Evolutionary conservation across 2,797 vertebrate species (phyloP).

Genomic region (Platalea minor): DNA sequence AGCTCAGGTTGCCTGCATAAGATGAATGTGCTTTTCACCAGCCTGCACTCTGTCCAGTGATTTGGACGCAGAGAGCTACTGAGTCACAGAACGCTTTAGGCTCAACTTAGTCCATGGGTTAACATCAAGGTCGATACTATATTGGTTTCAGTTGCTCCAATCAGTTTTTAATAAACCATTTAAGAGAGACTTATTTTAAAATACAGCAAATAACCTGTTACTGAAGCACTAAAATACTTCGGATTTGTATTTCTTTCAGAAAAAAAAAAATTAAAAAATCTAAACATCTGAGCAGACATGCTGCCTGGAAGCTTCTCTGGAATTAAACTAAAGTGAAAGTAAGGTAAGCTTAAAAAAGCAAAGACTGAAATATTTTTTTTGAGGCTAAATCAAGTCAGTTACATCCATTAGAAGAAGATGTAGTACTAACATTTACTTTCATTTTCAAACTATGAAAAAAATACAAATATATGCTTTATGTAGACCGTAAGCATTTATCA

Average conservation of each 20-base stretch:
- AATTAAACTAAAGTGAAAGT: neutral
- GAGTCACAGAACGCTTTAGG: neutral
- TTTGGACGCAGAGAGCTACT: neutral
- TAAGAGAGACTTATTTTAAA: neutral
- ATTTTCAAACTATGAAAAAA: neutral
- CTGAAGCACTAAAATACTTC: neutral
- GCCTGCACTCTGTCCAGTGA: neutral
- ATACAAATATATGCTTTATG: neutral
- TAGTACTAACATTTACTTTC: neutral
- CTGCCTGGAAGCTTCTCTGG: neutral
- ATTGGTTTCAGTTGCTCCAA: neutral
- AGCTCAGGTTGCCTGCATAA: neutral
- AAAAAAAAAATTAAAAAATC: neutral
- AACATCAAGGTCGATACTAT: neutral
- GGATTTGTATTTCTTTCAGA: neutral
- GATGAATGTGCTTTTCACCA: neutral
- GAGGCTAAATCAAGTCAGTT: neutral
- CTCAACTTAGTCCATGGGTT: neutral
- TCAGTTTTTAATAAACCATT: neutral
- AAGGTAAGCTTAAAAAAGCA: neutral
- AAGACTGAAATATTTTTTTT: neutral
- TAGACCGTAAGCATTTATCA: neutral
- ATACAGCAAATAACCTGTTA: neutral
- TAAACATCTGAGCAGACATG: neutral
- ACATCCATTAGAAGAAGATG: neutral